These are phyloP conservation scores for Pipistrellus pygmaeus DNA, from an alignment of 2,797 vertebrate species.

Conservation along the genomic window DNA sequence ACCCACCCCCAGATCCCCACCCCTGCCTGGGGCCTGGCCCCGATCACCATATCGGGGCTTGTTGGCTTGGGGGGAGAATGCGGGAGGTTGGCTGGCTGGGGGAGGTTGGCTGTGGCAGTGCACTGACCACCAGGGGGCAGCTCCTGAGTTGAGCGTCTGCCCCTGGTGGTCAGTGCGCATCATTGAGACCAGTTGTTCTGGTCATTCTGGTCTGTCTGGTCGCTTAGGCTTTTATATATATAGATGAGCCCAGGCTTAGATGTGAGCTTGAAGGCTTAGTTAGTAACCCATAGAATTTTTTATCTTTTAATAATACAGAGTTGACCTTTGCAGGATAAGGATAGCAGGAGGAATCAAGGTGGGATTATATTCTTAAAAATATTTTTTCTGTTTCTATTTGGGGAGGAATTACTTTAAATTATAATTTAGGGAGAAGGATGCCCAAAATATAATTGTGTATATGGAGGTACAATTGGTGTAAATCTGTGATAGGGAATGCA, in stretches of 20 bases:
- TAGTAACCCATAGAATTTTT: conserved; percentile 34
- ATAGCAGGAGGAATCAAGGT: background rate
- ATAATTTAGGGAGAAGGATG: background rate
- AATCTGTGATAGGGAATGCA: conserved; percentile 13
- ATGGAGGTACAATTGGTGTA: background rate
- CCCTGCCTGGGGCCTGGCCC: too few relatives aligned
- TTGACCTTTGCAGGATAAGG: conserved; percentile 23
- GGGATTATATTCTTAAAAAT: background rate
- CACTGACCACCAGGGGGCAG: too few relatives aligned
- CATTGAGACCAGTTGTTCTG: too few relatives aligned
- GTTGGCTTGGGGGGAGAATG: too few relatives aligned
- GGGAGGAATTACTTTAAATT: conserved; percentile 41
- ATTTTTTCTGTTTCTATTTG: background rate
- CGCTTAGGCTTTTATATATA: too few relatives aligned
- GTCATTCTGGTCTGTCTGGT: too few relatives aligned
- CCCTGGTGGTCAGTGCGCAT: too few relatives aligned
- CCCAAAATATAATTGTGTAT: background rate
- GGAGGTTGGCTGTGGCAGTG: too few relatives aligned
- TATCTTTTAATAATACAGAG: background rate
- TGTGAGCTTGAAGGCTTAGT: conserved; percentile 5
- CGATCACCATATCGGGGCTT: too few relatives aligned
- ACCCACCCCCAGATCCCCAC: too few relatives aligned
- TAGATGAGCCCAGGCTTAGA: conserved; percentile 14
- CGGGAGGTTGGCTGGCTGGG: too few relatives aligned
- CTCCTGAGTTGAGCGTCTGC: too few relatives aligned